Evolutionary conservation across 2,113 vertebrate species (phyloP).

Genomic region (Mirounga angustirostris): DNA sequence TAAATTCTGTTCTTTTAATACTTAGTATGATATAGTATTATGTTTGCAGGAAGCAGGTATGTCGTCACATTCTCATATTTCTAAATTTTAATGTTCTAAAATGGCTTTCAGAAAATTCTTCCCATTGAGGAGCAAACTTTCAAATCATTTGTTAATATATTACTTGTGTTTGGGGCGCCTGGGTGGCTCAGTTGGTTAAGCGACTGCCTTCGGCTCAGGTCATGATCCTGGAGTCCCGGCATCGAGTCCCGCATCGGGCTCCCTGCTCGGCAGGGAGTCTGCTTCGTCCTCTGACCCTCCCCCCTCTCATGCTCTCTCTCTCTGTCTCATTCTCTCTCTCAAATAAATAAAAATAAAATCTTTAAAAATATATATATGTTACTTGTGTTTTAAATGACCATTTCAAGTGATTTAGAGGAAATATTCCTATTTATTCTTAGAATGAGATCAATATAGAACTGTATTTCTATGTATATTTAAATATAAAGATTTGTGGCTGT

Average conservation of each 20-base stretch:
- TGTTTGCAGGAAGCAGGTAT: neutral
- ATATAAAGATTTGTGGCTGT: neutral
- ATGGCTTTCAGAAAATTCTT: slow-evolving; percentile 32
- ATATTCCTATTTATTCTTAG: neutral
- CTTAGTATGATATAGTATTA: neutral
- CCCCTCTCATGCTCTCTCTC: too few species aligned
- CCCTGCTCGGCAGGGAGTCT: too few species aligned
- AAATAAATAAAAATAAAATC: too few species aligned
- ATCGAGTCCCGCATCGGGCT: too few species aligned
- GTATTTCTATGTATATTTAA: neutral
- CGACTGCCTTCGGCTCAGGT: too few species aligned
- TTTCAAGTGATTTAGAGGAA: slow-evolving; percentile 40
- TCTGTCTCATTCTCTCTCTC: too few species aligned
- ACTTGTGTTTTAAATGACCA: slow-evolving; percentile 10
- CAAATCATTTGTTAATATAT: neutral
- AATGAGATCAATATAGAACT: neutral
- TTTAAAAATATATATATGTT: neutral
- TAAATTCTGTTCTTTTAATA: slow-evolving; percentile 23
- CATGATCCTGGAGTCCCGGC: too few species aligned
- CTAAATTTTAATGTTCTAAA: slow-evolving; percentile 23
- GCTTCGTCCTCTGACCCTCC: too few species aligned
- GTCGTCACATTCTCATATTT: neutral
- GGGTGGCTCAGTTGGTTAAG: too few species aligned
- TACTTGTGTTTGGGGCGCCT: neutral
- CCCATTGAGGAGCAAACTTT: slow-evolving; percentile 14